Evolutionary conservation across 2,797 vertebrate genomes (phyloP), one percentile per base, ranked within the genome.

Genomic region (Allobates femoralis): DNA sequence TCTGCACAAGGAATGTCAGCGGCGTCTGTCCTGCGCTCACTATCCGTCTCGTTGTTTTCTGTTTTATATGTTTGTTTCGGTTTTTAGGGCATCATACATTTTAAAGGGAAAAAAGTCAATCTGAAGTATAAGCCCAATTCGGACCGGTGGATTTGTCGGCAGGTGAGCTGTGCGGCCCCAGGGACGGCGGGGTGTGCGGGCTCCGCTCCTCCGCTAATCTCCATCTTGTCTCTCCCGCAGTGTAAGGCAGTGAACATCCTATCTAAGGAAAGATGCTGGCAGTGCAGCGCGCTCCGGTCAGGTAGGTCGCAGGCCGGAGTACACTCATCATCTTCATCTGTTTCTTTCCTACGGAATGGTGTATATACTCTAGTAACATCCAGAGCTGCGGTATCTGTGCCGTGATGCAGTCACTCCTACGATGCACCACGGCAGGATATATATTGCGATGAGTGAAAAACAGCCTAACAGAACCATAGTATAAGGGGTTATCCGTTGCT

Each of bases 111-210:
- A 90, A 92, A 95, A 71, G 92, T 95, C 82, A 94, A 91, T 69
- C 91, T 95, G 64, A 94, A 95, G 89, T 95, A 95, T 90, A 92
- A 94, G 80, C 92, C 93, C 0, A 94, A 91, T 87, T 93, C 90
- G n/a, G 94, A 95, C 87, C 94, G 93, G 28, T 95, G 94, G 94
- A 93, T 91, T 87, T 95, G 94, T 90, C 95, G 93, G 91, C 93
- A 93, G 84, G 95, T 95, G 91, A 93, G 94, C 1, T 93, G 90
- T 83, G 21, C 5, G 41, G 10, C 21, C 19, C 18, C 23, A n/a
- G 56, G 21, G 10, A 5, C 34, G 23, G 12, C 0, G 2, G 71
- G 26, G 28, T 0, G 11, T 11, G 26, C 10, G 11, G 15, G 5
- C 32, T 0, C 41, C 5, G 15, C 18, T 19, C 0, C 5, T 19